A percentile compares a stretch with the other conserved stretches of the same genome.
phyloP scores from a whole-genome alignment of 2,797 vertebrate species.

The Avahi laniger region DNA sequence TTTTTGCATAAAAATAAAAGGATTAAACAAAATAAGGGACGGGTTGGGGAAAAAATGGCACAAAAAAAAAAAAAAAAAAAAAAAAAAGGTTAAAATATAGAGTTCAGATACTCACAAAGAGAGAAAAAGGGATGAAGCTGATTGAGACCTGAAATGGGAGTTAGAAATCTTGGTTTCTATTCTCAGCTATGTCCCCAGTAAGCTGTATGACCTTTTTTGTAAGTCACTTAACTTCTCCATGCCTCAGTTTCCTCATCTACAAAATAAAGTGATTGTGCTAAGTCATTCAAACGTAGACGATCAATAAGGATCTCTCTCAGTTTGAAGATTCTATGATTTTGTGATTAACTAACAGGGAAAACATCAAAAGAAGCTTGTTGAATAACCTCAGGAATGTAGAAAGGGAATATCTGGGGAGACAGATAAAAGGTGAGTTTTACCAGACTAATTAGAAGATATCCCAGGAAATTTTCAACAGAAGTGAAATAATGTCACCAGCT shows the following conservation, averaged over 20 bases:
- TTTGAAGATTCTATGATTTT: slow-evolving; percentile 67
- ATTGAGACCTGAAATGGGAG: neutral
- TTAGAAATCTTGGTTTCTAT: neutral
- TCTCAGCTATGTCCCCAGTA: neutral
- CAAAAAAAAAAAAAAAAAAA: too few species aligned
- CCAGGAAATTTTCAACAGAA: slow-evolving; percentile 70
- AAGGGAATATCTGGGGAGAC: slow-evolving; percentile 62
- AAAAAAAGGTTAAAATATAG: neutral
- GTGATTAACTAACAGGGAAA: slow-evolving; percentile 64
- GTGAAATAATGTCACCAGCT: slow-evolving; percentile 67
- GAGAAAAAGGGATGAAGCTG: neutral
- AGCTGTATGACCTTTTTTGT: neutral
- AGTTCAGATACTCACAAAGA: neutral
- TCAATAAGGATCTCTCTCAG: slow-evolving; percentile 52
- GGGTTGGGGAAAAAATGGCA: too few species aligned
- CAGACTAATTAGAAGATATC: slow-evolving; percentile 76
- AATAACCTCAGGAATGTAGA: slow-evolving; percentile 67
- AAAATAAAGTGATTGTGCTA: slow-evolving; percentile 7
- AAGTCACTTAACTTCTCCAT: slow-evolving; percentile 8
- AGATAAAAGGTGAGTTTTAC: slow-evolving; percentile 75
- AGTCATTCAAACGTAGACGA: slow-evolving; percentile 54
- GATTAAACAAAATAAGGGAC: too few species aligned
- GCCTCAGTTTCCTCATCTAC: slow-evolving; percentile 68
- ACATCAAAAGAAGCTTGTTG: slow-evolving; percentile 70
- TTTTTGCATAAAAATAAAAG: too few species aligned